Conservation (phyloP, 2,797 vertebrate species). For the Mormyrus proboscirostris region DNA sequence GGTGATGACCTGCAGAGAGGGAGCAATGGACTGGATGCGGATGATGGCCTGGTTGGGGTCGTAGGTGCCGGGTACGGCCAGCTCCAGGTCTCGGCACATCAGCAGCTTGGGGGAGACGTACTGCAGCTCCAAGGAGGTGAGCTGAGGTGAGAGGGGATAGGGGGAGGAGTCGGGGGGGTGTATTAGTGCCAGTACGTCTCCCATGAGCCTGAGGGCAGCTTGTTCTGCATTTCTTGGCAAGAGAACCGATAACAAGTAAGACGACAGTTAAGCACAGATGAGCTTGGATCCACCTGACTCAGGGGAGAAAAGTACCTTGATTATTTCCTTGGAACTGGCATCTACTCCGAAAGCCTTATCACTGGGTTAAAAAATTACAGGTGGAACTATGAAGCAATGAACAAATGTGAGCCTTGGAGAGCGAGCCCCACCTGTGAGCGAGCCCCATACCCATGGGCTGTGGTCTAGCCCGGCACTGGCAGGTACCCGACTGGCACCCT, state of each 20-base stretch:
- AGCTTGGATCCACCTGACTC: neutral
- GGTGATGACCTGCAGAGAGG: slow-evolving; percentile 96
- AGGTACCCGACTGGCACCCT: neutral
- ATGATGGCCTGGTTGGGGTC: slow-evolving; percentile 97
- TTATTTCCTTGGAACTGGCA: neutral
- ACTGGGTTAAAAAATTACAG: neutral
- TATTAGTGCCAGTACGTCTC: neutral
- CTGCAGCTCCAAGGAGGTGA: slow-evolving; percentile 93
- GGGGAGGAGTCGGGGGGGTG: no score
- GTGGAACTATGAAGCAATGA: neutral
- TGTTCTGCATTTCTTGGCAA: neutral
- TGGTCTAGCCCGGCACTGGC: neutral
- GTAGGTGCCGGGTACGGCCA: slow-evolving; percentile 93
- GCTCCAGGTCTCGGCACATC: slow-evolving; percentile 92
- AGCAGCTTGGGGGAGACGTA: slow-evolving; percentile 95
- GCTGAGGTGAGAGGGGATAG: slow-evolving; percentile 52
- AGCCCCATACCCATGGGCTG: neutral
- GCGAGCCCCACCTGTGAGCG: no score
- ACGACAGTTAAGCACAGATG: neutral
- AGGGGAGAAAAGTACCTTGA: neutral
- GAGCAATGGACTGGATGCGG: slow-evolving; percentile 92
- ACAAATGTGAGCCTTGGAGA: neutral
- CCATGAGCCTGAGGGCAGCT: neutral
- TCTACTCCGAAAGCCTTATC: neutral
- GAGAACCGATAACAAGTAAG: neutral